phyloP scores from a whole-genome alignment of 2,113 vertebrate genomes.

The Dasyornis broadbenti region DNA sequence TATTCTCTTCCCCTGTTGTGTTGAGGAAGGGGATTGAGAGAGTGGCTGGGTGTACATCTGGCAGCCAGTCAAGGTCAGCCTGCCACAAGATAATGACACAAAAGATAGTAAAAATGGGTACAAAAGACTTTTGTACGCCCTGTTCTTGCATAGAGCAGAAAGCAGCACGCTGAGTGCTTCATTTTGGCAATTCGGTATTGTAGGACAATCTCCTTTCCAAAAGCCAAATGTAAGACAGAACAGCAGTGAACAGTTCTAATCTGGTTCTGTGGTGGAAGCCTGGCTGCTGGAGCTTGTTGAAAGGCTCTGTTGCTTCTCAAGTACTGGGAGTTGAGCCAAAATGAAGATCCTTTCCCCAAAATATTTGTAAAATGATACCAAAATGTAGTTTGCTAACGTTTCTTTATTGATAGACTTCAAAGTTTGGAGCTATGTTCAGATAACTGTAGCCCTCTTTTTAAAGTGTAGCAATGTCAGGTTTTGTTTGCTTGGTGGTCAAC shows the following conservation, averaged over 20 bases:
- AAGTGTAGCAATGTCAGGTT: background rate
- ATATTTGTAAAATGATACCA: background rate
- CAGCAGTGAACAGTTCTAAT: background rate
- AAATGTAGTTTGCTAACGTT: background rate
- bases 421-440: background rate
- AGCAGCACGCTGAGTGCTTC: background rate
- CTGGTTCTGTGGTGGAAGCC: background rate
- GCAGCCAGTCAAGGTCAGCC: background rate
- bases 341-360: background rate
- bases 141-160: background rate
- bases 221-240: background rate
- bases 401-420: background rate
- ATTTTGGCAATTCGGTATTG: background rate
- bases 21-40: background rate
- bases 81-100: background rate
- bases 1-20: background rate
- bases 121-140: background rate
- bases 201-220: background rate
- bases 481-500: background rate
- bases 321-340: background rate
- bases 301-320: background rate
- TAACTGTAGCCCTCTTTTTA: background rate
- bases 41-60: background rate
- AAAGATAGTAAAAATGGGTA: background rate
- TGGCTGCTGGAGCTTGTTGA: background rate